phyloP scores from a whole-genome alignment of 1,140 invertebrate genomes.

The Melipona quadrifasciata region DNA sequence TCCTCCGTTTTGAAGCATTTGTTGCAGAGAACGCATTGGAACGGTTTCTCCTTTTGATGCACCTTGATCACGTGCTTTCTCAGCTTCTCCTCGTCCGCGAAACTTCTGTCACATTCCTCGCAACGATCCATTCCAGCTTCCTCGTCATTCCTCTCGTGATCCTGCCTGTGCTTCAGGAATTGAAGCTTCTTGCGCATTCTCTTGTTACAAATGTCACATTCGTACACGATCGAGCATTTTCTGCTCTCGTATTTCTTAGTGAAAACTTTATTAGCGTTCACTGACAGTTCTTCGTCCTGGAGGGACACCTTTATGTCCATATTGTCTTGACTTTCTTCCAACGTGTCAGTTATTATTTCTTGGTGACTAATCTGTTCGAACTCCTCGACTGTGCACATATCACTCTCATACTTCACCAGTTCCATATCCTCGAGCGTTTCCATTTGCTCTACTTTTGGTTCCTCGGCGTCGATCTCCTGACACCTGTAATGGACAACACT shows the following conservation, averaged over 20 bases:
- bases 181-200: constrained; percentile 59
- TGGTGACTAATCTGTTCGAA: constrained; percentile 49
- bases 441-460: constrained; percentile 46
- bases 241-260: neutral
- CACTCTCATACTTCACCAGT: constrained; percentile 44
- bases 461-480: constrained; percentile 33
- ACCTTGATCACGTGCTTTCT: constrained; percentile 59
- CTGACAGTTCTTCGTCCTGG: neutral
- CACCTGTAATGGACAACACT: constrained; percentile 68
- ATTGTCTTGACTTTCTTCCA: constrained; percentile 21
- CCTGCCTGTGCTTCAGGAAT: constrained; percentile 56
- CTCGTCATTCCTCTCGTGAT: constrained; percentile 46
- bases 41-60: constrained; percentile 73
- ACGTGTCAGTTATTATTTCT: constrained; percentile 50
- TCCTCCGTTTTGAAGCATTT: constrained; percentile 84
- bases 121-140: constrained; percentile 36
- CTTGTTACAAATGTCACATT: constrained; percentile 65
- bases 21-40: constrained; percentile 80
- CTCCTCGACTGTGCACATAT: constrained; percentile 42
- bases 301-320: constrained; percentile 6
- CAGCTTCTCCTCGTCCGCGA: constrained; percentile 52
- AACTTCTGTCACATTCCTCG: constrained; percentile 64
- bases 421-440: constrained; percentile 44
- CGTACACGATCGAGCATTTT: constrained; percentile 29
- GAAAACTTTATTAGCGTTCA: neutral